A percentile compares a stretch with the other conserved stretches of the same genome.
Conservation (phyloP, 1,140 invertebrate genomes). For the Macrostomum lignano region DNA sequence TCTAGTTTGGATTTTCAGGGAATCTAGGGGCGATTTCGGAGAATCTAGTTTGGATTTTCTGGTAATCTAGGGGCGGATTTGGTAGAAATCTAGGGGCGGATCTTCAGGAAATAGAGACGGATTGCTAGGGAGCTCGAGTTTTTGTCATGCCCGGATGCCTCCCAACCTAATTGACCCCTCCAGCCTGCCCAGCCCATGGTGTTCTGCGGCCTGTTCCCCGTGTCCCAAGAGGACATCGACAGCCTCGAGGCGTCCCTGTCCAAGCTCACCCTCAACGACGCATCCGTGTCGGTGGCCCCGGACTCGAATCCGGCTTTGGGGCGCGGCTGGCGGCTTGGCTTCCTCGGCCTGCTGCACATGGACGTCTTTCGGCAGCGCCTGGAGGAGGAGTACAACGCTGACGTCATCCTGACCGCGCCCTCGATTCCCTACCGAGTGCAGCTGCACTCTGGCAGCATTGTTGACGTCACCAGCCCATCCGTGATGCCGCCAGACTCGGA, state of each 20-base stretch:
- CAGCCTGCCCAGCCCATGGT: conserved; percentile 2
- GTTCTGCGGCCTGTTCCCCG: not conserved
- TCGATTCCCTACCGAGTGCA: conserved; percentile 61
- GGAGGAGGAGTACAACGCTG: conserved; percentile 63
- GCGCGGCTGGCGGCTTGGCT: conserved; percentile 33
- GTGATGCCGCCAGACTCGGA: too few species aligned
- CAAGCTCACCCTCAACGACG: not conserved
- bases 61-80: too few species aligned
- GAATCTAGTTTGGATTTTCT: too few species aligned
- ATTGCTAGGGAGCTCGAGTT: too few species aligned
- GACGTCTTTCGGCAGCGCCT: conserved; percentile 76
- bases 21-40: too few species aligned
- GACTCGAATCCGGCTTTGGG: conserved; percentile 1
- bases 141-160: too few species aligned
- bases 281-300: not conserved
- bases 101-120: too few species aligned
- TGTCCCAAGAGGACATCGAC: not conserved
- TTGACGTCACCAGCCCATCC: not conserved
- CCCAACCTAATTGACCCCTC: too few species aligned
- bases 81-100: too few species aligned
- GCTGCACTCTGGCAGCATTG: conserved; percentile 1
- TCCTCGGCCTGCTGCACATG: conserved; percentile 70
- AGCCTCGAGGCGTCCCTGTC: not conserved
- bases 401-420: conserved; percentile 62
- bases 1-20: too few species aligned